These are phyloP conservation scores for Cabera pusaria DNA, from an alignment of 2,888 invertebrate genomes.

Conservation along the genomic window DNA sequence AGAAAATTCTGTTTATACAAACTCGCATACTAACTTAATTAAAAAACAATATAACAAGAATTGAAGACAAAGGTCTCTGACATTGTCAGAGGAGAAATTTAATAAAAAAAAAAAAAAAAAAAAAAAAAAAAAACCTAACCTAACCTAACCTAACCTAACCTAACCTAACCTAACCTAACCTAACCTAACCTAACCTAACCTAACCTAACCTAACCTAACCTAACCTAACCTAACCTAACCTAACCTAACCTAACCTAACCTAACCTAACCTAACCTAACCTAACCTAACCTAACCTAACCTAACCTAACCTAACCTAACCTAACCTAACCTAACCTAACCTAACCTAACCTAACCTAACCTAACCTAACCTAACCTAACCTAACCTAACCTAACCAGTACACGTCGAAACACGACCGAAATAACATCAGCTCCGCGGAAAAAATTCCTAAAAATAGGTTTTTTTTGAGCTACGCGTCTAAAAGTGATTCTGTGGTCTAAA, in stretches of 20 bases:
- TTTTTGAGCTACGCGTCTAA: too few species aligned
- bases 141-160: conserved; percentile 27
- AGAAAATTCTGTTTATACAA: too few species aligned
- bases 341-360: conserved; percentile 26
- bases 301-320: conserved; percentile 27
- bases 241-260: conserved; percentile 26
- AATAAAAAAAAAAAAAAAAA: conserved; percentile 1
- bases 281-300: conserved; percentile 27
- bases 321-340: conserved; percentile 26
- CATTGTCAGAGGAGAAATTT: conserved; percentile 5
- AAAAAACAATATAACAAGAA: too few species aligned
- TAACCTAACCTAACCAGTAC: conserved; percentile 26
- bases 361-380: conserved; percentile 25
- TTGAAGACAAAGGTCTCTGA: too few species aligned
- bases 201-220: conserved; percentile 23
- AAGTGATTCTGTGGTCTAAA: too few species aligned
- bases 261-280: conserved; percentile 25
- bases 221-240: conserved; percentile 27
- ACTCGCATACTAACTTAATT: too few species aligned
- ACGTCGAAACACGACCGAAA: conserved; percentile 24
- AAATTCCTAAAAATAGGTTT: too few species aligned
- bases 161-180: conserved; percentile 27
- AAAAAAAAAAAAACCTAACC: conserved; percentile 12
- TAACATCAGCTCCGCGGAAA: conserved; percentile 26
- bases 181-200: conserved; percentile 27